Evolutionary conservation across 2,113 vertebrate species (phyloP), one percentile per base, ranked within the genome.

Genomic region (Albula goreensis): DNA sequence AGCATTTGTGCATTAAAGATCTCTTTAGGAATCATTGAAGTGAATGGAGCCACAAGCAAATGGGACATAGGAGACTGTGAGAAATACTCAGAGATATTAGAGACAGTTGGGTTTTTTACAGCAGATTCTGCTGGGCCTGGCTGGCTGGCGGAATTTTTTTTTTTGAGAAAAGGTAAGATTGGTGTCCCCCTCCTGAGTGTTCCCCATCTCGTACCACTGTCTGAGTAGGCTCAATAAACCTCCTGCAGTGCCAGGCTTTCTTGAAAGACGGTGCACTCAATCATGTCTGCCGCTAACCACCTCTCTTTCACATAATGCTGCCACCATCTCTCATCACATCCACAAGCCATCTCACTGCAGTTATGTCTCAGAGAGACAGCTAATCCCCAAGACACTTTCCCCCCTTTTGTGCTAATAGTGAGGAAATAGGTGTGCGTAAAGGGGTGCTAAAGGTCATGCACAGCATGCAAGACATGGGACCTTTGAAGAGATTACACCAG

Each of bases 11-110:
- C 48, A 19, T 80, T 60, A 22, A 78, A 80, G 52, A 51, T 77
- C 52, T 77, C 66, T 57, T 83, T 78, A 11, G 51, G 66, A 83
- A 74, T 56, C 81, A 83, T 15, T 78, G 41, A 49, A 78, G 79
- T 77, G 80, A 81, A 81, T 56, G 5, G 3, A 60, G 84, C 50
- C 41, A 51, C 9, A 25, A 41, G 17, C 25, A 31, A 31, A 25
- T 41, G 22, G 78, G 19, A 77, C 22, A 19, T 3, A 10, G 78
- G 78, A 15, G 31, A 49, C 1, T 4, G 31, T 17, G 78, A n/a
- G 84, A 3, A 15, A 1, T 15, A 22, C 15, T 22, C 48, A 4
- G 48, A 13, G 50, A 25, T 9, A 25, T 63, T 12, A 31, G 25
- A 31, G 13, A 10, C 3, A 13, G 11, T 50, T 12, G 31, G 31